Evolutionary conservation across 2,113 vertebrate genomes (phyloP), one percentile per base, ranked within the genome.

Genomic region (Tragelaphus imberbis): DNA sequence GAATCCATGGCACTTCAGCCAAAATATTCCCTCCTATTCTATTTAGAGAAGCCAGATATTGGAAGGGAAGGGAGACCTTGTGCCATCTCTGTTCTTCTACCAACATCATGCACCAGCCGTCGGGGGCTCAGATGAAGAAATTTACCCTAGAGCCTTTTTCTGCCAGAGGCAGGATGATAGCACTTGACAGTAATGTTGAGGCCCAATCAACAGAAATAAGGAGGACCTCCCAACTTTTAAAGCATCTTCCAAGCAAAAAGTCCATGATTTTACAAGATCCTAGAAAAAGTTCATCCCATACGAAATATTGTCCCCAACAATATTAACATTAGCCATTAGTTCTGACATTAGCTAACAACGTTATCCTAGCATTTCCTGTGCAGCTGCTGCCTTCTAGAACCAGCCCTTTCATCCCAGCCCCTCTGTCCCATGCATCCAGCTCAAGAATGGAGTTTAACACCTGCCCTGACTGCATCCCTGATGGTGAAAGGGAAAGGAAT

Each of bases 61-160:
- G 81, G 44, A 88, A 87, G 30, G 51, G 47, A 55, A 82, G 51
- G 58, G 27, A 88, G 36, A 55, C 7, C 55, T 75, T 75, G n/a
- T 75, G n/a, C 0, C 0, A 3, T 75, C 19, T 88, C 44, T 1
- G 0, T 6, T 23, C 47, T 36, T 63, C 53, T 33, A 6, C n/a
- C 30, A 79, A 56, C 51, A 59, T 28, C 80, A 84, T 1, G 3
- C 68, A 10, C 53, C 44, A 13, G 23, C 6, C 6, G 47, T 65
- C 6, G 2, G 65, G 19, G 33, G 56, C 49, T 65, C 47, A 17
- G 30, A 23, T 28, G 68, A 44, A 3, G 17, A 75, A 15, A 13
- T 80, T n/a, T 21, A 58, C 33, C 58, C 21, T 4, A 59, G n/a
- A 63, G 23, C 33, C 27, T 44, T 55, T 49, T 47, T 91, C 59